Percentiles rank a stretch among this genome's conserved stretches.
Evolutionary conservation across 2,797 vertebrate species (phyloP).

Genomic region (Lepus townsendii): DNA sequence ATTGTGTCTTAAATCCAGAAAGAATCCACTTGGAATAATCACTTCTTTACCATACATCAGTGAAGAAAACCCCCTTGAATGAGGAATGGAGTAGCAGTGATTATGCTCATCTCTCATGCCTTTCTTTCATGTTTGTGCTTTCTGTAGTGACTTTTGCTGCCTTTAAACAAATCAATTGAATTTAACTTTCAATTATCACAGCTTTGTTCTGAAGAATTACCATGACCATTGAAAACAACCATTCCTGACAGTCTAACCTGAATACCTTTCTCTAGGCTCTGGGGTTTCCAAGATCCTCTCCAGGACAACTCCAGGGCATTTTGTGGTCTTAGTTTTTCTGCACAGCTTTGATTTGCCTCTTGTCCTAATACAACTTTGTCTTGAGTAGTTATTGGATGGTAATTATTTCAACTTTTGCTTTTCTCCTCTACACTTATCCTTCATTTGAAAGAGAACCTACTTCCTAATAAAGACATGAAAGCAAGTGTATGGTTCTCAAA

Average conservation of each 20-base stretch:
- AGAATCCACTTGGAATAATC: not conserved
- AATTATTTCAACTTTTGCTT: not conserved
- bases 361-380: not conserved
- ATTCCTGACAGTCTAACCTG: not conserved
- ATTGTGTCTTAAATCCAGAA: not conserved
- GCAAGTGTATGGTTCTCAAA: not conserved
- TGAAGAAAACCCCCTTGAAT: not conserved
- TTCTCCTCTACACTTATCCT: not conserved
- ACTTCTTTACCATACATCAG: not conserved
- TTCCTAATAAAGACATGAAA: not conserved
- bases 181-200: not conserved
- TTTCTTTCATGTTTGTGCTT: not conserved
- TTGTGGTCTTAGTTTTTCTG: not conserved
- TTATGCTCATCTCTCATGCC: not conserved
- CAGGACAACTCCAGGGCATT: not conserved
- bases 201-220: not conserved
- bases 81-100: not conserved
- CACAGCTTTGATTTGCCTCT: not conserved
- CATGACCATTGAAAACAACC: not conserved
- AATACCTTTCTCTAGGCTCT: not conserved
- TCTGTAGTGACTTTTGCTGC: conserved; percentile 8
- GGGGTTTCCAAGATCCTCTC: not conserved
- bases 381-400: not conserved
- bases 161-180: not conserved
- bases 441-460: not conserved